Conservation (phyloP, 1,140 invertebrate species). For the Palaemon carinicauda region DNA sequence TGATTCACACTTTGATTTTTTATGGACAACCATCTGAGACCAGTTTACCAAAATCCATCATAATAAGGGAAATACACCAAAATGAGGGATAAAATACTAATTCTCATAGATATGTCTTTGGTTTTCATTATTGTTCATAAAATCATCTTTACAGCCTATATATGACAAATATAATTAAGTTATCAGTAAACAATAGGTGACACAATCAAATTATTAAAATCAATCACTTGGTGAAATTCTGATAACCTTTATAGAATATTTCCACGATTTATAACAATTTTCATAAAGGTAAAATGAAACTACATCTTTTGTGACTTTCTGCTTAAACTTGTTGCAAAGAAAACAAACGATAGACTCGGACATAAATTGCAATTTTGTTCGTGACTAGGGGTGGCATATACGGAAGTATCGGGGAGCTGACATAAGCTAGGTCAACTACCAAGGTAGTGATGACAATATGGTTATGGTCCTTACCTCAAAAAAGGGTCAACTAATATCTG, state of each 20-base stretch:
- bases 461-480: constrained; percentile 30
- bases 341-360: constrained; percentile 59
- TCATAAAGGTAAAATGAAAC: constrained; percentile 53
- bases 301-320: constrained; percentile 58
- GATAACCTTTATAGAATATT: constrained; percentile 23
- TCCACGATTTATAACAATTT: constrained; percentile 26
- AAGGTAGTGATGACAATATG: constrained; percentile 11
- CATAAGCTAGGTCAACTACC: constrained; percentile 18
- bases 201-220: constrained; percentile 24
- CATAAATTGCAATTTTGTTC: constrained; percentile 58
- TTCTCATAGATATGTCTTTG: constrained; percentile 47
- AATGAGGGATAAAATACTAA: constrained; percentile 42
- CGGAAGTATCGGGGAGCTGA: constrained; percentile 20
- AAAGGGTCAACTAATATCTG: constrained; percentile 26
- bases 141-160: constrained; percentile 50
- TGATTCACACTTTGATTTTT: too few species aligned
- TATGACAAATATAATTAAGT: constrained; percentile 40
- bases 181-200: constrained; percentile 20
- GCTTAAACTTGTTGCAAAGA: constrained; percentile 60
- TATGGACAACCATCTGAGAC: too few species aligned
- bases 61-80: neutral
- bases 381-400: constrained; percentile 51
- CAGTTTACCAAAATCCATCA: too few species aligned
- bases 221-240: constrained; percentile 16
- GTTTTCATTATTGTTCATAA: constrained; percentile 51